phyloP scores from a whole-genome alignment of 2,888 invertebrate genomes.

The Eilema caniola region DNA sequence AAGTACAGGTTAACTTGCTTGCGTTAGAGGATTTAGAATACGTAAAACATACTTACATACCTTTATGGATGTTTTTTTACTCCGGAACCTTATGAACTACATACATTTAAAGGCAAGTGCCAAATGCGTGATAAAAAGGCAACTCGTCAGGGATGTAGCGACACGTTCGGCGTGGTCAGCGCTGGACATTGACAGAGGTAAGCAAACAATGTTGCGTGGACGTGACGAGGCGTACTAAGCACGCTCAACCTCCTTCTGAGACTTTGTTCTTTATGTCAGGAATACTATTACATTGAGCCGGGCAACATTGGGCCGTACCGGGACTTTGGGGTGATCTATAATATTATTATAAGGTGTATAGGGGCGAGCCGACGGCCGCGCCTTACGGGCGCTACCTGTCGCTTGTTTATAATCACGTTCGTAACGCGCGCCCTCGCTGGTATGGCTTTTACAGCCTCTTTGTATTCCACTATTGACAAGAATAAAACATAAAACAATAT shows the following conservation, averaged over 20 bases:
- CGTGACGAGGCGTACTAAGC: conserved; percentile 13
- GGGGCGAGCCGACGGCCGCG: too few relatives aligned
- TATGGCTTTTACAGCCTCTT: not conserved
- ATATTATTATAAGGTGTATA: too few relatives aligned
- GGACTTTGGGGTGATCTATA: too few relatives aligned
- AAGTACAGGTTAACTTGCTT: too few relatives aligned
- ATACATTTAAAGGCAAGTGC: not conserved
- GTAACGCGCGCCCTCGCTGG: not conserved
- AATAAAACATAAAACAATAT: too few relatives aligned
- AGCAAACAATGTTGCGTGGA: conserved; percentile 16
- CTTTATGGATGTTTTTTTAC: not conserved
- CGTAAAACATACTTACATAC: too few relatives aligned
- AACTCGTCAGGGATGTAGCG: not conserved
- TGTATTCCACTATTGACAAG: not conserved
- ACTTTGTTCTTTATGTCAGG: conserved; percentile 5
- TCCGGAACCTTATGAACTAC: not conserved
- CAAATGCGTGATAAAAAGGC: conserved; percentile 1
- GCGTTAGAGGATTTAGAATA: too few relatives aligned
- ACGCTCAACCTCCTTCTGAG: not conserved
- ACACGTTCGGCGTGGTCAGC: conserved; percentile 5
- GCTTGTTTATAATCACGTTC: not conserved
- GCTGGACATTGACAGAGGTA: conserved; percentile 17
- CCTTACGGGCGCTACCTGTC: not conserved
- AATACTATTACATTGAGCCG: not conserved
- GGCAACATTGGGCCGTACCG: not conserved